These are phyloP conservation scores for Drosophila nr. perissopoda DNA, from an alignment of 2,888 invertebrate species.

Conservation along the genomic window DNA sequence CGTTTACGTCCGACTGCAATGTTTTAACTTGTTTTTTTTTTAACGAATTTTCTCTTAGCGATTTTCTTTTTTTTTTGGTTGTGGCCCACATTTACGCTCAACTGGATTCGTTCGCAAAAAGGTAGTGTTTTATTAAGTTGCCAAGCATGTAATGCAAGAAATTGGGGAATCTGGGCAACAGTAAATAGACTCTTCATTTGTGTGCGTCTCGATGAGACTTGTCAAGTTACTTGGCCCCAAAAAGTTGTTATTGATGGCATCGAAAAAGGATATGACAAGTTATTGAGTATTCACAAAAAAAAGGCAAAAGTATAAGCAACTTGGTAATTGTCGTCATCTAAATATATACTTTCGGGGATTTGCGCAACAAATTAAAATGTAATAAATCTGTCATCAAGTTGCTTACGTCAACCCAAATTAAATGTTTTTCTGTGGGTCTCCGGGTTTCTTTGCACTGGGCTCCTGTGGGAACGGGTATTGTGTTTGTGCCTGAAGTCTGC, in stretches of 20 bases:
- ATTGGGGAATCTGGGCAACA: conserved; percentile 26
- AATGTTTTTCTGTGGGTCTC: conserved; percentile 25
- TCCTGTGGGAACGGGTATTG: conserved; percentile 7
- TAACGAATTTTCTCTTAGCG: background rate
- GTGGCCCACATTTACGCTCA: conserved; percentile 56
- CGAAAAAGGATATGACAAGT: conserved; percentile 25
- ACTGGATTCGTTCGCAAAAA: conserved; percentile 46
- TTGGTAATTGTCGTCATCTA: conserved; percentile 30
- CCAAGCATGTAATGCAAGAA: background rate
- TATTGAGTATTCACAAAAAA: conserved; percentile 15
- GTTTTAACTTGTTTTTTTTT: background rate
- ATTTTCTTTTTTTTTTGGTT: conserved; percentile 6
- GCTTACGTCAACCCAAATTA: conserved; percentile 52
- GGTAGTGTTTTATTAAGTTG: conserved; percentile 18
- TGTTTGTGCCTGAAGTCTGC: conserved; percentile 19
- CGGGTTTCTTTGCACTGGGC: conserved; percentile 12
- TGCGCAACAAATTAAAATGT: conserved; percentile 69
- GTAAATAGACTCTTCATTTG: conserved; percentile 76
- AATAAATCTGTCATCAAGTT: conserved; percentile 70
- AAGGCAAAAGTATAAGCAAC: conserved; percentile 22
- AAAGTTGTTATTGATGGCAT: conserved; percentile 31
- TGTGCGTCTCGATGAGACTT: conserved; percentile 46
- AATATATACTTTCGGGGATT: conserved; percentile 29
- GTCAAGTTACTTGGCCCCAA: background rate
- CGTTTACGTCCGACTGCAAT: background rate